Conservation (phyloP, 2,797 vertebrate genomes). For the Fundulus diaphanus region DNA sequence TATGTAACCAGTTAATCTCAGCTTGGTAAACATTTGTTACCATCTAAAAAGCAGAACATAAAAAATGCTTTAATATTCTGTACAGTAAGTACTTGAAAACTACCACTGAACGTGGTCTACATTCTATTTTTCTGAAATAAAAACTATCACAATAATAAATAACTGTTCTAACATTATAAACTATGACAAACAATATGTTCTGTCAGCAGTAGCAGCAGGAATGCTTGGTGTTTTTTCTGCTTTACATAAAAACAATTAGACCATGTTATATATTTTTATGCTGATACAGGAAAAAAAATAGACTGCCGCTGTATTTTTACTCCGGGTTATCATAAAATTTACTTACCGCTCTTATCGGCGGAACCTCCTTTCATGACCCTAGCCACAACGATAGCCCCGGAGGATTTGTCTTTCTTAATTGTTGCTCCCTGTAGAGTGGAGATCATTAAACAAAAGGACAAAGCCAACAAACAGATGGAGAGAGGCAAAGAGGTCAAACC, state of each 20-base stretch:
- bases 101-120: too few relatives aligned
- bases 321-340: too few relatives aligned
- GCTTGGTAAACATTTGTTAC: not conserved
- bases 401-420: constrained; percentile 87
- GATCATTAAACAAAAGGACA: constrained; percentile 23
- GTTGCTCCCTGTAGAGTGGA: constrained; percentile 84
- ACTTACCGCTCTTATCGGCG: constrained; percentile 91
- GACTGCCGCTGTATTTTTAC: not conserved
- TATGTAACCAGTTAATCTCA: not conserved
- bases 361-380: constrained; percentile 93
- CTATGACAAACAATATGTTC: too few relatives aligned
- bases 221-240: too few relatives aligned
- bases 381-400: constrained; percentile 89
- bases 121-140: too few relatives aligned
- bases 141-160: too few relatives aligned
- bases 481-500: constrained; percentile 30
- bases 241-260: not conserved
- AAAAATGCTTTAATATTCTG: too few relatives aligned
- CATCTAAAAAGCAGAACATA: too few relatives aligned
- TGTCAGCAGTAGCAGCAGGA: too few relatives aligned
- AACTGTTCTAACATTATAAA: too few relatives aligned
- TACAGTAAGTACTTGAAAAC: too few relatives aligned
- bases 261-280: not conserved
- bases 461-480: constrained; percentile 21
- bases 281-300: not conserved